phyloP scores from a whole-genome alignment of 2,113 vertebrate species.

The Petromus typicus region DNA sequence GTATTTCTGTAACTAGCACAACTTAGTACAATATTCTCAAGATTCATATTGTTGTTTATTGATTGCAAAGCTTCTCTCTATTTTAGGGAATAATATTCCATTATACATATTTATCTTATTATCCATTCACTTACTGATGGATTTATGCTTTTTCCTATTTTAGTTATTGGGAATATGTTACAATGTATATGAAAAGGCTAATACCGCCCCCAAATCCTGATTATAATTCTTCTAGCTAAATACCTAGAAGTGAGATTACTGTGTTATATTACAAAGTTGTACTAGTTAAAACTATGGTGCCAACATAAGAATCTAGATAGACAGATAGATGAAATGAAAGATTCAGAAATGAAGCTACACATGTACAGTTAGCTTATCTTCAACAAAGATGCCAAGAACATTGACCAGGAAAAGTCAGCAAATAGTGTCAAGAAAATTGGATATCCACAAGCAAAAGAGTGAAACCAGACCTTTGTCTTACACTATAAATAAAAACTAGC shows the following conservation, averaged over 20 bases:
- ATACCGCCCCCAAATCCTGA: not conserved
- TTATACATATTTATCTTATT: not conserved
- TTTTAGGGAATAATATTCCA: not conserved
- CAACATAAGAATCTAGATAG: not conserved
- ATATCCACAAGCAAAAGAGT: not conserved
- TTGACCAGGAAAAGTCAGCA: not conserved
- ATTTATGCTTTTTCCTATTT: not conserved
- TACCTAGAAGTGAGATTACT: not conserved
- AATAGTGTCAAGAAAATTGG: not conserved
- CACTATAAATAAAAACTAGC: not conserved
- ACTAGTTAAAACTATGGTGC: not conserved
- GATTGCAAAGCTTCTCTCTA: not conserved
- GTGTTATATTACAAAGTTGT: not conserved
- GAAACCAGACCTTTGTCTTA: not conserved
- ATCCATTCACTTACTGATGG: not conserved
- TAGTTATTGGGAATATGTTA: not conserved
- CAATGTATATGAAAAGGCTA: not conserved
- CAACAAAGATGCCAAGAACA: not conserved
- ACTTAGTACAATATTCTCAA: not conserved
- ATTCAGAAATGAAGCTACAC: not conserved
- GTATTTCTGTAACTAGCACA: not conserved
- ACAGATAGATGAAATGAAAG: not conserved
- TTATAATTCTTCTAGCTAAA: not conserved
- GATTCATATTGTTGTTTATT: not conserved
- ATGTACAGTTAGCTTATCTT: not conserved